Evolutionary conservation across 2,797 vertebrate genomes (phyloP).

Genomic region (Arrhamphus sclerolepis): DNA sequence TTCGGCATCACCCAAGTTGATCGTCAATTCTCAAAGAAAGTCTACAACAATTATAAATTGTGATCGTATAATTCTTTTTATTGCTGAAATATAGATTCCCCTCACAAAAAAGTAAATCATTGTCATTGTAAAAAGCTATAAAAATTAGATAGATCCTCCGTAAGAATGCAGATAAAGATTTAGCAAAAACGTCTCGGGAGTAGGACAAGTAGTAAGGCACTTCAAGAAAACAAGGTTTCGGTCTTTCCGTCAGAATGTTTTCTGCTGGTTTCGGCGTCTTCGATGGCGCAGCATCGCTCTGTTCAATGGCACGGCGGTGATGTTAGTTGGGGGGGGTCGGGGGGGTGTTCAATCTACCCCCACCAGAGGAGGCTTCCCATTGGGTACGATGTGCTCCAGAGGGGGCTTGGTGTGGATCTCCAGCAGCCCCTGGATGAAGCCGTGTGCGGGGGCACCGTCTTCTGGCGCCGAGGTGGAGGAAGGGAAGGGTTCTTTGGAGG

Average conservation of each 20-base stretch:
- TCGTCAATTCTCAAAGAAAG: slow-evolving; percentile 75
- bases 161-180: slow-evolving; percentile 83
- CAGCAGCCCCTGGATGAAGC: slow-evolving; percentile 82
- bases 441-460: slow-evolving; percentile 34
- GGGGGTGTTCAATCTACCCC: slow-evolving; percentile 86
- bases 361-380: slow-evolving; percentile 82
- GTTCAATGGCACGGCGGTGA: slow-evolving; percentile 84
- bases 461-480: slow-evolving; percentile 18
- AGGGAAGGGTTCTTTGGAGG: slow-evolving; percentile 57
- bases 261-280: slow-evolving; percentile 50
- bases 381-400: slow-evolving; percentile 80
- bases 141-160: slow-evolving; percentile 79
- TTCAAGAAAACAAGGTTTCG: slow-evolving; percentile 80
- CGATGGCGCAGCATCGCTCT: slow-evolving; percentile 42
- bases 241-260: slow-evolving; percentile 50
- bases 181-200: slow-evolving; percentile 73
- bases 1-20: slow-evolving; percentile 68
- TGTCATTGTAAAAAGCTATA: slow-evolving; percentile 82
- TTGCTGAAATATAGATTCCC: slow-evolving; percentile 79
- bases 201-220: slow-evolving; percentile 95
- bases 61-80: slow-evolving; percentile 85
- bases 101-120: slow-evolving; percentile 79
- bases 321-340: slow-evolving; percentile 22
- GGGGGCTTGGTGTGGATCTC: slow-evolving; percentile 80
- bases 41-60: slow-evolving; percentile 82